Evolutionary conservation across 2,888 invertebrate species (phyloP).

Genomic region (Petrolisthes manimaculis): DNA sequence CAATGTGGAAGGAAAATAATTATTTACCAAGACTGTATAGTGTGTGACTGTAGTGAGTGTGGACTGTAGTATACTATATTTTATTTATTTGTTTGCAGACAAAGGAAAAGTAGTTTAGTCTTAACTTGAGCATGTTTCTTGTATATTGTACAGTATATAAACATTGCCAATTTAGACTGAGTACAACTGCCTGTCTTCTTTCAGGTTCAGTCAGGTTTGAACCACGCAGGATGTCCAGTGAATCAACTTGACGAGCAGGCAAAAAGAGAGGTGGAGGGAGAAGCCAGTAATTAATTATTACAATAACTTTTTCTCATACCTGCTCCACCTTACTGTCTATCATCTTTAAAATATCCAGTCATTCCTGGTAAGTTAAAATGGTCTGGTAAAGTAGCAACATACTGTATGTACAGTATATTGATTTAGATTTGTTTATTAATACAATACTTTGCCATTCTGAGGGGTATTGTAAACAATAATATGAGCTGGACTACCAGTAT

Average conservation of each 20-base stretch:
- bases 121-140: background rate
- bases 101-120: background rate
- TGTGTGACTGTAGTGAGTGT: too few relatives aligned
- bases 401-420: too few relatives aligned
- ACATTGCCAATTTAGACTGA: too few relatives aligned
- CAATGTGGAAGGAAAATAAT: background rate
- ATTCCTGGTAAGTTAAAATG: conserved; percentile 27
- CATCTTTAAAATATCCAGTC: background rate
- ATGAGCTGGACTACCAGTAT: too few relatives aligned
- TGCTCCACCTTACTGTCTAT: conserved; percentile 6
- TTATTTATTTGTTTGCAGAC: too few relatives aligned
- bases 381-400: too few relatives aligned
- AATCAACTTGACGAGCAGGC: conserved; percentile 15
- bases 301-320: conserved; percentile 24
- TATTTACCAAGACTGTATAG: too few relatives aligned
- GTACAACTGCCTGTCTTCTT: background rate
- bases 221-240: conserved; percentile 14
- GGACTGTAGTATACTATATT: too few relatives aligned
- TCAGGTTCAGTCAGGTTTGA: conserved; percentile 28
- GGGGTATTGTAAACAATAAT: too few relatives aligned
- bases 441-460: too few relatives aligned
- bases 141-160: too few relatives aligned
- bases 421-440: too few relatives aligned
- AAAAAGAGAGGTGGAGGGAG: conserved; percentile 39
- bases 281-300: conserved; percentile 44